Evolutionary conservation across 30 jellyfish, hydroid and myxozoan genomes (phyloP), one percentile per base, ranked within the genome.

Genomic region (Hydractinia echinata): DNA sequence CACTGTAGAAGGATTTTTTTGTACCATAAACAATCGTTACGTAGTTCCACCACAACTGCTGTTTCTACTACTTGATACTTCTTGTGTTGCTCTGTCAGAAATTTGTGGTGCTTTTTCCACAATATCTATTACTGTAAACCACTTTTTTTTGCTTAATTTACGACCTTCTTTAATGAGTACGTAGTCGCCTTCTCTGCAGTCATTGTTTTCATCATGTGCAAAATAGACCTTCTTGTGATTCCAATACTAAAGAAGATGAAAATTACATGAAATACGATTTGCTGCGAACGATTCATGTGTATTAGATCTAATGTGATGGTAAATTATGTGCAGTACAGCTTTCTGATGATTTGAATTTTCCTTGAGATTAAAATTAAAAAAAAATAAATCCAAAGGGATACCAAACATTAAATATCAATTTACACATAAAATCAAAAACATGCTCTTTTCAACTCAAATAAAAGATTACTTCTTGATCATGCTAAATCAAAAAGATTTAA

Each of bases 141-240:
- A 73, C 78, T 94, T 94, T n/a, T 76, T 82, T 85, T 74, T 84
- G 61, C 96, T 87, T 7, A 94, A 62, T 16, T 85, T 90, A 10
- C 76, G 95, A 55, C 93, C 80, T 66, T 88, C 89, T 81, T 88
- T 85, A n/a, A 94, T 94, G n/a, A 89, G 82, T 54, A 94, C 97
- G 81, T 85, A 61, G 79, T 94, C 99, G 4, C 99, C 99, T 61
- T 84, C 91, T 74, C 84, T 61, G 73, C 99, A 94, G 50, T 87
- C 89, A 67, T 89, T 86, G 48, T 81, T 72, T 53, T 85, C 96
- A 76, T 94, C 99, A 73, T 94, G 99, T 0, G 99, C 96, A 80
- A 94, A 84, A 53, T 76, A 88, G 18, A 94, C 94, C 56, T 84
- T 84, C 74, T 87, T 69, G 61, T 82, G 87, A 60, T 88, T 85